phyloP scores from a whole-genome alignment of 1,140 invertebrate genomes.

The Helicoverpa armigera region DNA sequence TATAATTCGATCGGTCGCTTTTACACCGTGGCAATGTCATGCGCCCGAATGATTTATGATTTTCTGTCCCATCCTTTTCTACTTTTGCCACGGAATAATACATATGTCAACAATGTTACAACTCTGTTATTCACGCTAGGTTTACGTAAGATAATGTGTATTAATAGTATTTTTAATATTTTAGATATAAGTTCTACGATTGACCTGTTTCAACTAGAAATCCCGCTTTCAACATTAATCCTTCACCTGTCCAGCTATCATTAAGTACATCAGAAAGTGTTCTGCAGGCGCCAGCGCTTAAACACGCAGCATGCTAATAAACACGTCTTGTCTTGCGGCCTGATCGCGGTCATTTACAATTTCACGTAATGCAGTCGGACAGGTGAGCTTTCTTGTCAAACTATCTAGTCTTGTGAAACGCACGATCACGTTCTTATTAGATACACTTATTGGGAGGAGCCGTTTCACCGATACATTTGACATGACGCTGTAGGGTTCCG shows the following conservation, averaged over 20 bases:
- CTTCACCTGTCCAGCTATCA: conserved; percentile 59
- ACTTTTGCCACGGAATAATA: neutral
- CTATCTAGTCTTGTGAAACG: conserved; percentile 48
- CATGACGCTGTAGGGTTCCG: neutral
- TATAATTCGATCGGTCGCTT: conserved; percentile 33
- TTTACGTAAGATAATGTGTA: neutral
- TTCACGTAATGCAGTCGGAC: conserved; percentile 61
- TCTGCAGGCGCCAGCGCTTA: conserved; percentile 28
- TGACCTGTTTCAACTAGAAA: conserved; percentile 35
- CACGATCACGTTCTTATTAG: conserved; percentile 24
- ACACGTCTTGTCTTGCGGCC: conserved; percentile 59
- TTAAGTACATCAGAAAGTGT: conserved; percentile 68
- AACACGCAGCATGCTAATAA: conserved; percentile 58
- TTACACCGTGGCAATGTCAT: conserved; percentile 11
- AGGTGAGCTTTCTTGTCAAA: conserved; percentile 58
- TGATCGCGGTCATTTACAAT: conserved; percentile 58
- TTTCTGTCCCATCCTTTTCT: neutral
- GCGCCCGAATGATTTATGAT: neutral
- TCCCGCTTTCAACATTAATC: conserved; percentile 45
- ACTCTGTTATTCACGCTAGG: neutral
- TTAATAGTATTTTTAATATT: conserved; percentile 12
- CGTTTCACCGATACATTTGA: conserved; percentile 13
- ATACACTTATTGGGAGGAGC: conserved; percentile 42
- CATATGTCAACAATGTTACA: neutral
- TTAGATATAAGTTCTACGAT: conserved; percentile 18